phyloP scores from a whole-genome alignment of 1,140 invertebrate genomes.

The Rhysida immarginata region DNA sequence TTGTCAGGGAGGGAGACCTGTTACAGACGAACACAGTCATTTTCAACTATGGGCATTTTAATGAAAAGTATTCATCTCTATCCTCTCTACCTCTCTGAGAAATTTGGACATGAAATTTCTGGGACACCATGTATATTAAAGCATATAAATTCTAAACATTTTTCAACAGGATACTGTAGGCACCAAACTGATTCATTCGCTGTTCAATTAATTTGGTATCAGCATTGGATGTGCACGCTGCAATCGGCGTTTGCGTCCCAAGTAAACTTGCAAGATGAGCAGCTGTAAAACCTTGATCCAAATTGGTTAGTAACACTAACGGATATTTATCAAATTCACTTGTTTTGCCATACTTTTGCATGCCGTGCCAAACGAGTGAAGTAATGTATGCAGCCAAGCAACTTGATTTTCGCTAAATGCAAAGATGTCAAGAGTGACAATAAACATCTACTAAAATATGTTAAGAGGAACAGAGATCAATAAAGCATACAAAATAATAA shows the following conservation, averaged over 20 bases:
- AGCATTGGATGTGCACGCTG: not conserved
- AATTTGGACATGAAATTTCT: too few species aligned
- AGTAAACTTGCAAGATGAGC: constrained; percentile 3
- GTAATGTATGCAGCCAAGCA: constrained; percentile 1
- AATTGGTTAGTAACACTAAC: not conserved
- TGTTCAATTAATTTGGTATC: not conserved
- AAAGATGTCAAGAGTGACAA: not conserved
- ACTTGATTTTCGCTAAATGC: not conserved
- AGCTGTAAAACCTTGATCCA: not conserved
- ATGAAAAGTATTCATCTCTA: too few species aligned
- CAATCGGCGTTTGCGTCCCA: not conserved
- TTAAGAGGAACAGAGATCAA: not conserved
- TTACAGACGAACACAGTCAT: too few species aligned
- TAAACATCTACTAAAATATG: not conserved
- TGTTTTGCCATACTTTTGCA: not conserved
- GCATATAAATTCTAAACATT: too few species aligned
- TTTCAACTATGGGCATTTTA: too few species aligned
- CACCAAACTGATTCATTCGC: not conserved
- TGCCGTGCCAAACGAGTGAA: not conserved
- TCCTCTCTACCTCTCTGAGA: too few species aligned
- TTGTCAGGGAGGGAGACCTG: too few species aligned
- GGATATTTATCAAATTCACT: too few species aligned
- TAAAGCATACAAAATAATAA: not conserved
- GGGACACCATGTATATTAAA: too few species aligned
- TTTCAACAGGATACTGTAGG: constrained; percentile 1